Base-by-base conservation (phyloP, 92 coral and sea anemone genomes). In the Palythoa heliodiscus region DNA sequence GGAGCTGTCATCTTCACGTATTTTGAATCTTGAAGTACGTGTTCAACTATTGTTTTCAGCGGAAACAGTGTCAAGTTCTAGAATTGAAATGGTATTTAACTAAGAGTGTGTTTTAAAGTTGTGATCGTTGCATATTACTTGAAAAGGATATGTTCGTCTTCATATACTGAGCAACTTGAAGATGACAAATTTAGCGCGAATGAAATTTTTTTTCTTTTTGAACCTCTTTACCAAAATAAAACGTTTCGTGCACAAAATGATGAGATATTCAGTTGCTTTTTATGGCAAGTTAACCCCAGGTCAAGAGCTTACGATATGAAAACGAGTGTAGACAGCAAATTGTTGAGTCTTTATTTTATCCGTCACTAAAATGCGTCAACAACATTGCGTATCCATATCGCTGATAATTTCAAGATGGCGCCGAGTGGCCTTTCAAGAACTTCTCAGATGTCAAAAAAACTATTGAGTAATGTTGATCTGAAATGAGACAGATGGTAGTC, bases 281-380 rank as follows among this genome's bases (percentile, higher is more conserved):
- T 66, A 80, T 80, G 61, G 73, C 60, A 37, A 40, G 73, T 66
- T 66, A 66, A 80, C 84, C 74, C 25, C 39, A 52, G 66, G 84
- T 80, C 84, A 80, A 80, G 84, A 80, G 84, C 61, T 64, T 47
- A 23, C 43, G 74, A 80, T 80, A 80, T 66, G 73, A 80, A 50
- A 66, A 80, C 63, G 84, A 80, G 73, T 80, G 84, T 63, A 35
- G 74, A 80, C 75, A 66, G 73, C 58, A 22, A 20, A 48, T 61
- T 67, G 84, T 80, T 67, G 74, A 80, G 23, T 43, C 58, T 80
- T 80, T 52, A 80, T 47, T 80, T 78, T 80, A 80, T 64, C 84
- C 74, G 74, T 80, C 73, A 68, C 74, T 80, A 80, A 43, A 67
- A 37, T 60, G 72, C 48, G 84, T 80, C 74, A 80, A 80, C 84